Base-by-base conservation (phyloP, 2,888 invertebrate species). In the Mythimna albipuncta region DNA sequence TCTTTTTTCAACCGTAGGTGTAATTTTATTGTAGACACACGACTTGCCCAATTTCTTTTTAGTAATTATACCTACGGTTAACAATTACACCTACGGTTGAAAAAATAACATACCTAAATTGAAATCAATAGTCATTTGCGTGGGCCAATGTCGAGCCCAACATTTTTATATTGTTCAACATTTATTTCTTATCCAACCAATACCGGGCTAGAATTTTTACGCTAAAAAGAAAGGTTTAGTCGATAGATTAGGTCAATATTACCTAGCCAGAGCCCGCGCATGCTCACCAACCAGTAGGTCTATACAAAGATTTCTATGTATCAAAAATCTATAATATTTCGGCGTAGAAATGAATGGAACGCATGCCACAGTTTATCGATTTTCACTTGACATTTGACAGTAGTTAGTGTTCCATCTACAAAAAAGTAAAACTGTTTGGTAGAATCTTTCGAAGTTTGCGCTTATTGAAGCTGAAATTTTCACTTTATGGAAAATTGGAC, bases 351-450 rank as follows among this genome's bases (percentile, higher is more conserved):
- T 21, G 55, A 69, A 64, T 57, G 63, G n/a, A 41, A 65, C 80
- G 80, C 83, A 79, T 79, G 83, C 59, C 63, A 63, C 63, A 79
- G 16, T 65, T 58, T 69, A 74, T 70, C 26, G 80, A 81, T 68
- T 65, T 54, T 38, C 21, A n/a, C 38, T 70, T 70, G 69, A 68
- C 69, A 44, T 35, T 70, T 70, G 69, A 68, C 69, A 44, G 41
- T 1, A 10, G 7, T 16, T n/a, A 4, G 79, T 64, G 69, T 79
- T 79, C 10, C 11, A 13, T 10, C 1, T 32, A 5, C 21, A 35
- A 74, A 68, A 26, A 68, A 58, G 1, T 5, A 2, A 10, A 13
- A n/a, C 0, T 0, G 0, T 19, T 41, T 68, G 38, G 83, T 66
- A 79, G 74, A 68, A 66, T 32, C 41, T 52, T 47, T 47, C 9